phyloP scores from a whole-genome alignment of 2,888 invertebrate genomes.

The Macropis europaea region DNA sequence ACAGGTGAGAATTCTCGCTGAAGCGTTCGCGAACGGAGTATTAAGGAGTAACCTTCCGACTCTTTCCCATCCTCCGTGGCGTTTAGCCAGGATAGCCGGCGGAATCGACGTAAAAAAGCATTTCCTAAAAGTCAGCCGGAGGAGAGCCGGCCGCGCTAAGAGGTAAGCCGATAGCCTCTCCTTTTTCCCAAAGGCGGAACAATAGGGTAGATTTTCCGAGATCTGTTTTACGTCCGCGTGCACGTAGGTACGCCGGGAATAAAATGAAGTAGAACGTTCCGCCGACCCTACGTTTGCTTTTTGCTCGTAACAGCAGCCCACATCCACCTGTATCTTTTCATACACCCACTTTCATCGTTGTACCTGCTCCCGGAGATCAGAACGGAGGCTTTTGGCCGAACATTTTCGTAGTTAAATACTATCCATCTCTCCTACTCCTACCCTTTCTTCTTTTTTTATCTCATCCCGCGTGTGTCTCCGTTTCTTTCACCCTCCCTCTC shows the following conservation, averaged over 20 bases:
- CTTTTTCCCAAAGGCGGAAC: conserved; percentile 54
- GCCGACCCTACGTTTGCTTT: conserved; percentile 49
- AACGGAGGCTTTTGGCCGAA: conserved; percentile 52
- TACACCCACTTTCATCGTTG: conserved; percentile 38
- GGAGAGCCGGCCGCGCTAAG: conserved; percentile 28
- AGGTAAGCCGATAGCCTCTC: conserved; percentile 62
- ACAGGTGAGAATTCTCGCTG: conserved; percentile 37
- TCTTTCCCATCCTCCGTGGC: neutral
- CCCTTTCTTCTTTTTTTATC: neutral
- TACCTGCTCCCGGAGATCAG: conserved; percentile 32
- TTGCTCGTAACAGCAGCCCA: conserved; percentile 39
- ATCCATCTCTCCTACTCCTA: conserved; percentile 16
- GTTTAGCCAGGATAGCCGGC: conserved; percentile 12
- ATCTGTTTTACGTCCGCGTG: conserved; percentile 51
- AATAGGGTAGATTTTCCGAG: conserved; percentile 63
- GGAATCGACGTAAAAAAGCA: conserved; percentile 32
- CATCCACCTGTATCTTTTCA: conserved; percentile 42
- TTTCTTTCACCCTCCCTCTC: conserved; percentile 23
- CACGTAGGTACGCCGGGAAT: conserved; percentile 45
- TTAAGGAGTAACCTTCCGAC: conserved; percentile 27
- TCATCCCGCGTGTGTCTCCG: conserved; percentile 4
- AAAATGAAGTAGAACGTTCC: conserved; percentile 67
- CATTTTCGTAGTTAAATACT: conserved; percentile 66
- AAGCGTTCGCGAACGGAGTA: neutral
- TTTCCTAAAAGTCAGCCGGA: conserved; percentile 51